Evolutionary conservation across 1,140 invertebrate genomes (phyloP).

Genomic region (Triops cancriformis): DNA sequence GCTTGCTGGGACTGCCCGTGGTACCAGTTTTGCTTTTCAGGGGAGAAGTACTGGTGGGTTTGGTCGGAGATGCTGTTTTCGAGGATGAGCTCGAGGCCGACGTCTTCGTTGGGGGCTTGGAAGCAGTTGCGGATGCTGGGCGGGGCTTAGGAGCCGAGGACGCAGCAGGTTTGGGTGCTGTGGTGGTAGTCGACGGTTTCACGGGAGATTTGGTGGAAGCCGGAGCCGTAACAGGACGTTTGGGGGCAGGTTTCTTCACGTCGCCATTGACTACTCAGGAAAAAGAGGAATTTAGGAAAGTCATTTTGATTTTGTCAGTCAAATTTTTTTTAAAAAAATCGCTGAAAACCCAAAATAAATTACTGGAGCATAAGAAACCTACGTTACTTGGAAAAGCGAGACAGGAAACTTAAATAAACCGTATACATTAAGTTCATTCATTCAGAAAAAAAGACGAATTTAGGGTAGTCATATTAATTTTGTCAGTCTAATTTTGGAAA

Average conservation of each 20-base stretch:
- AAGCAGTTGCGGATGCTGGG: not conserved
- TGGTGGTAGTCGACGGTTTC: not conserved
- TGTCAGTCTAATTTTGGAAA: too few relatives aligned
- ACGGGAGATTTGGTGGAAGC: constrained; percentile 8
- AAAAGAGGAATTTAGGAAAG: not conserved
- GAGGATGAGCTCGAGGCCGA: not conserved
- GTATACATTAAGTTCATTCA: too few relatives aligned
- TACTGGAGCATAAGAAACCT: too few relatives aligned
- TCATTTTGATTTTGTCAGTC: too few relatives aligned
- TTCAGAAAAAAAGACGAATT: too few relatives aligned
- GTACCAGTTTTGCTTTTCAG: constrained; percentile 15
- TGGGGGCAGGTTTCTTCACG: not conserved
- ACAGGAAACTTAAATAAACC: too few relatives aligned
- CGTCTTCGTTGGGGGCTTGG: not conserved
- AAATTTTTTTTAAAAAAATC: too few relatives aligned
- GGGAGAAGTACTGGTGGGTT: constrained; percentile 9
- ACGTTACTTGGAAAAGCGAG: too few relatives aligned
- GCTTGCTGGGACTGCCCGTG: not conserved
- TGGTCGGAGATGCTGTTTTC: constrained; percentile 1
- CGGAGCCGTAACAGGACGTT: not conserved
- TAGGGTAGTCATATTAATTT: too few relatives aligned
- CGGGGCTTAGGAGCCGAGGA: not conserved
- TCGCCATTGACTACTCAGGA: not conserved
- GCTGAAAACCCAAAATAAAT: not conserved
- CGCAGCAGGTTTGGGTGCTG: constrained; percentile 7